Evolutionary conservation across 2,797 vertebrate species (phyloP).

Genomic region (Eremophila alpestris): DNA sequence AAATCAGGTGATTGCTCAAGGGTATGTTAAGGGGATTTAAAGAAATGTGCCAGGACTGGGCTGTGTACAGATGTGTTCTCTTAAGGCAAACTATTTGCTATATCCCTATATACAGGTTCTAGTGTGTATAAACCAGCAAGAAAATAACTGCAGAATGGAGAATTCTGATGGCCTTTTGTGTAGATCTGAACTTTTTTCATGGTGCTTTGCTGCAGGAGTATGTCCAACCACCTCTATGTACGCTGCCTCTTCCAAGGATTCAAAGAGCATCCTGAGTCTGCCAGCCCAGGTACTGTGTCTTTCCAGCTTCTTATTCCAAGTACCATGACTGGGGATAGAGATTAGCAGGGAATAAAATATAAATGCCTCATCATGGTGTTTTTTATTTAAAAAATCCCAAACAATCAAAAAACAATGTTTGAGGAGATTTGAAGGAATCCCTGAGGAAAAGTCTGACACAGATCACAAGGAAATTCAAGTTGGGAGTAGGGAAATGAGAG

Average conservation of each 20-base stretch:
- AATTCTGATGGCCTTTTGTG: not conserved
- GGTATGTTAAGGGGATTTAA: not conserved
- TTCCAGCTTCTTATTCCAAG: not conserved
- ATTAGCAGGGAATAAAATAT: not conserved
- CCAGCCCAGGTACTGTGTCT: not conserved
- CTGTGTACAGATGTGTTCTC: not conserved
- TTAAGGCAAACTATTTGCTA: not conserved
- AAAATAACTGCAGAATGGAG: not conserved
- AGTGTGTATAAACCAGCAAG: not conserved
- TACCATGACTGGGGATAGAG: not conserved
- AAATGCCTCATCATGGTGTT: rapidly evolving
- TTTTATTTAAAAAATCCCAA: too few relatives aligned
- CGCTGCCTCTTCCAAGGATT: not conserved
- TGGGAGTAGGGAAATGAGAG: not conserved
- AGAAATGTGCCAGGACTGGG: not conserved
- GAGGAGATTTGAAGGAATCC: not conserved
- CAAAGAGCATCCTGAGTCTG: rapidly evolving
- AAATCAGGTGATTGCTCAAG: not conserved
- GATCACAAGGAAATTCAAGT: rapidly evolving
- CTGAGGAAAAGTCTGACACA: not conserved
- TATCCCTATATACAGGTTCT: not conserved
- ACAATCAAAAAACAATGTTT: not conserved
- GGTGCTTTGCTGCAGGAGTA: not conserved
- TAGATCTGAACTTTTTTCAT: not conserved
- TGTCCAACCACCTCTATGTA: not conserved